These are phyloP conservation scores for Pyrrhia umbra DNA, from an alignment of 2,888 invertebrate genomes.

Conservation along the genomic window DNA sequence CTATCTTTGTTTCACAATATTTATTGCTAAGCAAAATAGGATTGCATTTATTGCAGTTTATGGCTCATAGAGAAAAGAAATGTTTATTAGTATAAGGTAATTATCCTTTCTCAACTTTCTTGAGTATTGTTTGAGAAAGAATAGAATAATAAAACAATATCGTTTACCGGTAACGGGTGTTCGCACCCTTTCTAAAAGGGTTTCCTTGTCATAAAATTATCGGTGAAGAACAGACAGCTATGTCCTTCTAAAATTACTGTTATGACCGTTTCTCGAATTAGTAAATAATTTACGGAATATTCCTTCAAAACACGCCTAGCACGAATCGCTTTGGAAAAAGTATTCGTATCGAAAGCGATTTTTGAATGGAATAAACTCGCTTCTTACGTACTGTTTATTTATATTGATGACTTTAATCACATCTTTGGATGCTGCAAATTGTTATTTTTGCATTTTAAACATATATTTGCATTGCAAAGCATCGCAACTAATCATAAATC, in stretches of 20 bases:
- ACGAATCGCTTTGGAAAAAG: too few relatives aligned
- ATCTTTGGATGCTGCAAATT: too few relatives aligned
- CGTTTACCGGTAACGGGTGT: constrained; percentile 14
- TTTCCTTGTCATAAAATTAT: constrained; percentile 31
- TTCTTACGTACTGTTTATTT: too few relatives aligned
- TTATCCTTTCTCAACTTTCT: constrained; percentile 30
- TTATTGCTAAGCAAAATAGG: not conserved
- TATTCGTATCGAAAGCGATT: too few relatives aligned
- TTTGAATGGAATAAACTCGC: too few relatives aligned
- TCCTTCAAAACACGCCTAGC: too few relatives aligned
- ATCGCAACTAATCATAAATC: too few relatives aligned
- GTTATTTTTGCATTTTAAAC: too few relatives aligned
- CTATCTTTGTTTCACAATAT: not conserved
- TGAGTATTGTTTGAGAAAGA: constrained; percentile 7
- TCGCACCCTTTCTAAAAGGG: constrained; percentile 41
- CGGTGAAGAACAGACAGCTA: constrained; percentile 1
- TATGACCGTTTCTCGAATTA: not conserved
- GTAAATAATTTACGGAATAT: not conserved
- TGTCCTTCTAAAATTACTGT: not conserved
- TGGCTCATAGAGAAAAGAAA: constrained; percentile 2
- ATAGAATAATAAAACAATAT: constrained; percentile 37
- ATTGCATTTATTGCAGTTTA: constrained; percentile 16
- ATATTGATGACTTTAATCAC: too few relatives aligned
- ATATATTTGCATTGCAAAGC: too few relatives aligned
- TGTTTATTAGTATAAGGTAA: constrained; percentile 8